These are phyloP conservation scores for Drosophila novamexicana DNA, from an alignment of 1,140 invertebrate genomes.

Conservation along the genomic window DNA sequence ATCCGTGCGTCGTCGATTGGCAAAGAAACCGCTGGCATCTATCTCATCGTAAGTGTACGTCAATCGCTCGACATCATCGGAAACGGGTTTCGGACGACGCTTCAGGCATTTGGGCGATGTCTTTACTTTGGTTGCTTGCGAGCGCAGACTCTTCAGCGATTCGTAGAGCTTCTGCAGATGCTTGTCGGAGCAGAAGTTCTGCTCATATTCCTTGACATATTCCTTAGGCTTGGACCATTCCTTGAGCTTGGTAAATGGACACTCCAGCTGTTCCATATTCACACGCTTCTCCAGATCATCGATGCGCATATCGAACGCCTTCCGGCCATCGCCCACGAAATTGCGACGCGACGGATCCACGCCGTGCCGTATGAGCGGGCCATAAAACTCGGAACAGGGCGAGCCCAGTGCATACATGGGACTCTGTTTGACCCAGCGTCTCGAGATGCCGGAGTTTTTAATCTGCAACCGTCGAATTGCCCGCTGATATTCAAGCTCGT, in stretches of 20 bases:
- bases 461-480: constrained; percentile 67
- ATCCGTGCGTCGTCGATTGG: neutral
- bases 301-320: constrained; percentile 73
- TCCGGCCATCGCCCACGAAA: constrained; percentile 54
- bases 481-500: constrained; percentile 80
- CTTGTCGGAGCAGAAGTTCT: constrained; percentile 75
- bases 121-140: constrained; percentile 38
- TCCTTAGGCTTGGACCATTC: constrained; percentile 76
- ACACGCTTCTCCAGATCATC: constrained; percentile 72
- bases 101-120: constrained; percentile 55
- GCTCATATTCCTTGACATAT: constrained; percentile 64
- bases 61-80: neutral
- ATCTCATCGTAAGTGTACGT: constrained; percentile 18
- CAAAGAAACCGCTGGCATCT: constrained; percentile 1
- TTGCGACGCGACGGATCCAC: constrained; percentile 85
- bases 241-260: constrained; percentile 72
- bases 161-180: constrained; percentile 75
- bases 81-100: neutral
- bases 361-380: constrained; percentile 85
- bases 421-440: constrained; percentile 72
- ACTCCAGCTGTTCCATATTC: constrained; percentile 48
- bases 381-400: constrained; percentile 85
- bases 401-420: constrained; percentile 85
- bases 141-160: constrained; percentile 40
- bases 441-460: constrained; percentile 36